These are phyloP conservation scores for Euphydryas editha DNA, from an alignment of 2,888 invertebrate genomes.

Conservation along the genomic window DNA sequence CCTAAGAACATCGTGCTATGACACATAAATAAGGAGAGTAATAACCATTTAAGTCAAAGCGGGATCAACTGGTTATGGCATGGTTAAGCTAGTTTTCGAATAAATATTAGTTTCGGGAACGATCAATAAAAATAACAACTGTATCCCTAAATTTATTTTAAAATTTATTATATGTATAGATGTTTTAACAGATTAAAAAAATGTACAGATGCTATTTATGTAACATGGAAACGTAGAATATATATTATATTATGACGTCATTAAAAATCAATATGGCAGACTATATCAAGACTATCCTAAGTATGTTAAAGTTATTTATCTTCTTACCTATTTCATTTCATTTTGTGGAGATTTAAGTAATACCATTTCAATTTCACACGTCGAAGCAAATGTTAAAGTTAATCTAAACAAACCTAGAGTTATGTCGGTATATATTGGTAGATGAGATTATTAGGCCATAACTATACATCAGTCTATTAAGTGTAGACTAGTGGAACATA, in stretches of 20 bases:
- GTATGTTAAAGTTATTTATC: neutral
- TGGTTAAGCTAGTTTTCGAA: too few relatives aligned
- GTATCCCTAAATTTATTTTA: too few relatives aligned
- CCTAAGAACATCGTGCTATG: too few relatives aligned
- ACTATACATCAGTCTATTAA: slow-evolving; percentile 75
- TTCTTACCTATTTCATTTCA: neutral
- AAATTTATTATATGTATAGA: too few relatives aligned
- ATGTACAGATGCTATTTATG: too few relatives aligned
- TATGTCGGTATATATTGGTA: slow-evolving; percentile 39
- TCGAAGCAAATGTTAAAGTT: neutral
- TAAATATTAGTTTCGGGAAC: too few relatives aligned
- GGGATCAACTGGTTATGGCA: too few relatives aligned
- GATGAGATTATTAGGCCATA: slow-evolving; percentile 68
- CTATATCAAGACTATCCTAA: neutral
- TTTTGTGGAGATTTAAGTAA: neutral
- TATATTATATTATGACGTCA: neutral
- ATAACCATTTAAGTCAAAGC: too few relatives aligned
- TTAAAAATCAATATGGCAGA: neutral
- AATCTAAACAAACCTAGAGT: slow-evolving; percentile 25
- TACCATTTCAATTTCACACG: slow-evolving; percentile 3
- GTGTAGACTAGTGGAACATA: slow-evolving; percentile 62
- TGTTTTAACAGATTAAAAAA: too few relatives aligned
- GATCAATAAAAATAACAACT: too few relatives aligned
- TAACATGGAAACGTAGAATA: too few relatives aligned
- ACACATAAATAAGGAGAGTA: too few relatives aligned